These are phyloP conservation scores for Echinometra lucunter DNA, from an alignment of 53 echinoderm and acorn worm genomes.

Conservation along the genomic window DNA sequence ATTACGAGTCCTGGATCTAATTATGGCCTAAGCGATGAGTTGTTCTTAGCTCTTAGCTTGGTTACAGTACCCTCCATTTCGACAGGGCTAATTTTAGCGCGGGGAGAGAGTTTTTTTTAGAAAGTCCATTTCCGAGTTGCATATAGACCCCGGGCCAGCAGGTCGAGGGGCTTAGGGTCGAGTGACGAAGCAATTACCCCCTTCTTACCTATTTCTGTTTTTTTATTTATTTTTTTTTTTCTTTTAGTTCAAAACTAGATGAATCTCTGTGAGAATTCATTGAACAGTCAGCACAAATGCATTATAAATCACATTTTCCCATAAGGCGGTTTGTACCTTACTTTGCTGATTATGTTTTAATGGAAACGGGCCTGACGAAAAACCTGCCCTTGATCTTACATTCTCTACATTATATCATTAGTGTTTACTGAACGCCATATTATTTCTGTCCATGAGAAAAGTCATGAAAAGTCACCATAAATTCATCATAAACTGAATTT, in stretches of 20 bases:
- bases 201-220: neutral
- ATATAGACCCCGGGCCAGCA: neutral
- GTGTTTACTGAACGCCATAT: neutral
- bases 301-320: neutral
- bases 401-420: neutral
- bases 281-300: neutral
- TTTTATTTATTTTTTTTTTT: neutral
- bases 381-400: neutral
- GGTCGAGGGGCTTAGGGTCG: neutral
- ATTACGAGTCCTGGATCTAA: slow-evolving; percentile 33
- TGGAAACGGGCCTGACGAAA: neutral
- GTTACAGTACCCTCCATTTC: neutral
- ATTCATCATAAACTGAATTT: neutral
- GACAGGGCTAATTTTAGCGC: slow-evolving; percentile 64
- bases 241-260: neutral
- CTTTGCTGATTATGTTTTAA: neutral
- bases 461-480: neutral
- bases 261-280: neutral
- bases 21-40: slow-evolving; percentile 8
- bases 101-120: slow-evolving; percentile 51
- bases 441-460: neutral
- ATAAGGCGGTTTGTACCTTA: neutral
- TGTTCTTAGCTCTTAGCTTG: neutral
- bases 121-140: slow-evolving; percentile 45
- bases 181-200: slow-evolving; percentile 35